phyloP scores from a whole-genome alignment of 1,140 invertebrate genomes.

The Pseudomyrmex gracilis region DNA sequence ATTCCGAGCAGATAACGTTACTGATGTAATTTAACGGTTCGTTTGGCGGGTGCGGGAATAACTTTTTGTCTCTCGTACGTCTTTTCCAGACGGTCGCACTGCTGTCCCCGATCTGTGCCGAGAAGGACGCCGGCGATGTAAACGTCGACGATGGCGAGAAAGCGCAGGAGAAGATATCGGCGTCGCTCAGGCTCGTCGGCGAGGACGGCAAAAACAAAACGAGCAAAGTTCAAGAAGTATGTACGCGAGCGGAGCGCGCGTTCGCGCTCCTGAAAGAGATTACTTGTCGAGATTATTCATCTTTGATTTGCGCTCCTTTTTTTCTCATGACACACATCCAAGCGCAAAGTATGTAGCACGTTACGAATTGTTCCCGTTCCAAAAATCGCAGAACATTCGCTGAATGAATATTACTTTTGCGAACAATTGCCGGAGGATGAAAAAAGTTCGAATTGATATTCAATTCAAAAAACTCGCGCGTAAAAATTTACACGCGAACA shows the following conservation, averaged over 20 bases:
- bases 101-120: slow-evolving; percentile 68
- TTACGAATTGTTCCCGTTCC: no score
- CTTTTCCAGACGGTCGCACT: slow-evolving; percentile 62
- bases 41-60: no score
- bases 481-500: no score
- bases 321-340: neutral
- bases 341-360: no score
- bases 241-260: no score
- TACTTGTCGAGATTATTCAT: neutral
- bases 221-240: slow-evolving; percentile 76
- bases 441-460: no score
- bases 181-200: slow-evolving; percentile 79
- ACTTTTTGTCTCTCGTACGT: slow-evolving; percentile 33
- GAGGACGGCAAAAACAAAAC: slow-evolving; percentile 83
- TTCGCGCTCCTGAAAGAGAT: no score
- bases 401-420: no score
- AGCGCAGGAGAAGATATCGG: slow-evolving; percentile 81
- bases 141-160: slow-evolving; percentile 71
- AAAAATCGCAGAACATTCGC: no score
- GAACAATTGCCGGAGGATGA: slow-evolving; percentile 52
- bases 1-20: no score
- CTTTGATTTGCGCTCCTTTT: neutral
- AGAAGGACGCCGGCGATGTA: slow-evolving; percentile 67
- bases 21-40: slow-evolving; percentile 2
- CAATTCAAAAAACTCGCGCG: no score